Evolutionary conservation across 2,888 invertebrate genomes (phyloP).

Genomic region (Ctena decussata): DNA sequence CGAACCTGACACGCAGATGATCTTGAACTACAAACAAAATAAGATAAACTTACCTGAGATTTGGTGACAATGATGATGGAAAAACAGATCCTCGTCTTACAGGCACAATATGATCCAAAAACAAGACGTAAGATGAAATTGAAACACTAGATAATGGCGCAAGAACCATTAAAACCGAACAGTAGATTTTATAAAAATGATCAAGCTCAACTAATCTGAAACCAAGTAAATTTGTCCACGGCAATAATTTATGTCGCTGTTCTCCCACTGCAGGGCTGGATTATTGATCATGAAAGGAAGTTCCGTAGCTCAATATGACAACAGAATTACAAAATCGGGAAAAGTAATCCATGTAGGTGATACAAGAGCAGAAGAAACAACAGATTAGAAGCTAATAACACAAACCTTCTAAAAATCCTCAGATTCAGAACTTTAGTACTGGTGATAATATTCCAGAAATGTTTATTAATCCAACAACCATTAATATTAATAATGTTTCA

Average conservation of each 20-base stretch:
- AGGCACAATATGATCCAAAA: slow-evolving; percentile 14
- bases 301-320: slow-evolving; percentile 7
- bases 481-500: slow-evolving; percentile 69
- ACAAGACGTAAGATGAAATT: background rate
- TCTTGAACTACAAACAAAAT: slow-evolving; percentile 12
- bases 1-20: background rate
- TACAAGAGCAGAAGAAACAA: background rate
- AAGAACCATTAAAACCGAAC: background rate
- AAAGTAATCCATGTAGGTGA: background rate
- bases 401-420: background rate
- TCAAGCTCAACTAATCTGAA: slow-evolving; percentile 1
- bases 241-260: background rate
- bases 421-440: background rate
- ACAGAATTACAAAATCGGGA: background rate
- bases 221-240: slow-evolving; percentile 2
- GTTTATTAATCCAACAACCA: slow-evolving; percentile 55
- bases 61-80: slow-evolving; percentile 1
- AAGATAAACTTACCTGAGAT: slow-evolving; percentile 14
- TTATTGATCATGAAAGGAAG: background rate
- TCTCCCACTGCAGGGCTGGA: background rate
- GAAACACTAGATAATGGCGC: background rate
- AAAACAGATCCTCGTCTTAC: background rate
- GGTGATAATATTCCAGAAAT: slow-evolving; percentile 12
- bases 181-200: slow-evolving; percentile 1
- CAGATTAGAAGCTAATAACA: slow-evolving; percentile 5